phyloP scores from a whole-genome alignment of 2,113 vertebrate genomes.

The Epinephelus lanceolatus region DNA sequence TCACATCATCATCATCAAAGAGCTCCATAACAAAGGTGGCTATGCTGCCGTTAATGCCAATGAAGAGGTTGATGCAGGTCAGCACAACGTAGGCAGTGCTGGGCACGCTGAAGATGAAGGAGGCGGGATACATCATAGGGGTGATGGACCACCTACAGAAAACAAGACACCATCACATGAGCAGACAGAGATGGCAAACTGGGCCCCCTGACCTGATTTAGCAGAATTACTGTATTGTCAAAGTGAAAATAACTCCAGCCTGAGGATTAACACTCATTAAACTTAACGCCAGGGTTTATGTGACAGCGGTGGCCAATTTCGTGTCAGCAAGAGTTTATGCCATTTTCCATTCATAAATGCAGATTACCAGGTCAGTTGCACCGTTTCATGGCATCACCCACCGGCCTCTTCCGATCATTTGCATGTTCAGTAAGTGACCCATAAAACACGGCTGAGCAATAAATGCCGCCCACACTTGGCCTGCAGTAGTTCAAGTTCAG shows the following conservation, averaged over 20 bases:
- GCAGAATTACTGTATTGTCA: not conserved
- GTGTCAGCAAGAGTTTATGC: constrained; percentile 4
- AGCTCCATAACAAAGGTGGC: constrained; percentile 98
- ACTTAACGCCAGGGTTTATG: constrained; percentile 22
- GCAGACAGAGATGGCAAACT: not conserved
- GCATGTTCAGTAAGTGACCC: constrained; percentile 45
- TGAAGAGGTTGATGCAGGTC: constrained; percentile 97
- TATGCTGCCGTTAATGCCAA: constrained; percentile 97
- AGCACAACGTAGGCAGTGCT: constrained; percentile 98
- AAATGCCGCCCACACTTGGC: constrained; percentile 39
- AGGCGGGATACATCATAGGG: constrained; percentile 97
- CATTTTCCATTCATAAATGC: constrained; percentile 43
- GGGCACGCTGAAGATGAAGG: constrained; percentile 96
- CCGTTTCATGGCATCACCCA: constrained; percentile 17
- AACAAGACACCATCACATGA: not conserved
- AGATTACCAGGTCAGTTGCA: constrained; percentile 37
- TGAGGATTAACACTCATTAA: constrained; percentile 22
- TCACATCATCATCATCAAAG: constrained; percentile 91
- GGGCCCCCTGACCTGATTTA: not conserved
- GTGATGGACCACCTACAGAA: constrained; percentile 93
- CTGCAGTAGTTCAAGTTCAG: constrained; percentile 32
- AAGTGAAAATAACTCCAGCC: not conserved
- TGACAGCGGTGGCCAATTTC: not conserved
- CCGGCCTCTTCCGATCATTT: constrained; percentile 45
- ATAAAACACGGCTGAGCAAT: constrained; percentile 34